These are phyloP conservation scores for Zosterops borbonicus DNA, from an alignment of 2,113 vertebrate genomes.

Conservation along the genomic window DNA sequence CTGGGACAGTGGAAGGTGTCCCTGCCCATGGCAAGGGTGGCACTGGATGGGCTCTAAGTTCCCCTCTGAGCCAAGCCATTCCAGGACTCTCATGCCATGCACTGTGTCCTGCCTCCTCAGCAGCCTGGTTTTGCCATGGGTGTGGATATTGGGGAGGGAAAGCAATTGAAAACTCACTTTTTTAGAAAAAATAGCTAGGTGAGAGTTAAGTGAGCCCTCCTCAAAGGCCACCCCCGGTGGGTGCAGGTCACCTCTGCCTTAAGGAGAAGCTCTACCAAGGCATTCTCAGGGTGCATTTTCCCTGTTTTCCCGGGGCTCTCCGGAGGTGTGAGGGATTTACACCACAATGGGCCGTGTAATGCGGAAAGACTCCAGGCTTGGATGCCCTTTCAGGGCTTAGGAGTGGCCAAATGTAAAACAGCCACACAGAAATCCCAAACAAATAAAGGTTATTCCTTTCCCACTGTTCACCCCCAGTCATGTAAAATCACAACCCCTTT, in stretches of 20 bases:
- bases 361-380: neutral
- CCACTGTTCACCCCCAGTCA: neutral
- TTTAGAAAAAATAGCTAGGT: neutral
- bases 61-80: neutral
- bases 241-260: neutral
- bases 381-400: constrained; percentile 18
- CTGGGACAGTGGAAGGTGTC: neutral
- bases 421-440: neutral
- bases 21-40: neutral
- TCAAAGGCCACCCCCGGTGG: neutral
- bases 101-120: fast-evolving
- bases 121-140: neutral
- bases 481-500: neutral
- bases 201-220: neutral
- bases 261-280: neutral
- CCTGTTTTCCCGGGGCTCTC: neutral
- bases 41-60: no score
- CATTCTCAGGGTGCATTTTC: neutral
- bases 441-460: constrained; percentile 46
- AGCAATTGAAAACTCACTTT: neutral
- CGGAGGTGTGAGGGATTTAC: neutral
- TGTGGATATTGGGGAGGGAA: fast-evolving
- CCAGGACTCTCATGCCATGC: neutral
- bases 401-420: constrained; percentile 47
- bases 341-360: neutral